Evolutionary conservation across 2,113 vertebrate genomes (phyloP), one percentile per base, ranked within the genome.

Genomic region (Pelobates fuscus): DNA sequence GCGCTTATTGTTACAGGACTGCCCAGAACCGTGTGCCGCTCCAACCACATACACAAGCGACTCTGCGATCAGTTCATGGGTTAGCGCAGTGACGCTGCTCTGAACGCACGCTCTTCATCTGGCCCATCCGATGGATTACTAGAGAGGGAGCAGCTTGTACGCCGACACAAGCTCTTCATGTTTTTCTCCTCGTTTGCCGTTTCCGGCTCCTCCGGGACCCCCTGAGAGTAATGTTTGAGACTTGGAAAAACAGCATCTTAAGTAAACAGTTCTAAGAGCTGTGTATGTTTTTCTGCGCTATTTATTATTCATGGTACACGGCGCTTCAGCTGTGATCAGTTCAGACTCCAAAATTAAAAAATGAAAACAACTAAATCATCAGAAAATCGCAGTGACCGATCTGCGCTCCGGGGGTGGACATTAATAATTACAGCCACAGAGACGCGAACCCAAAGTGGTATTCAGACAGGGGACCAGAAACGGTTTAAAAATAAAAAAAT

Each of bases 231-330:
- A 20, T 54, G 27, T 23, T 23, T 37, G 61, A 55, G 61, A 73
- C 52, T 59, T 41, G 37, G 21, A 25, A 29, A 72, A 73, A 26
- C 44, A 41, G 29, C 71, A 55, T 55, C 70, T 63, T 52, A 64
- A 37, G 44, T 52, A 63, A 73, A 73, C 71, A 37, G 27, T 64
- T 63, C 58, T 41, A 41, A 65, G 60, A 55, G 44, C 70, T 20
- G 6, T 60, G 68, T 71, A 32, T 71, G 55, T 60, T 71, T 71
- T 32, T 26, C 68, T 60, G 23, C 3, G 54, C 68, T 15, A 63
- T 73, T 61, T 26, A 73, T 52, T 73, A 65, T 73, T 73, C 29
- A 73, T 65, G 25, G 46, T 4, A 15, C 24, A 18, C 18, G 20
- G 25, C 71, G 32, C 27, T 71, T 62, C 43, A 41, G 32, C n/a